phyloP scores from a whole-genome alignment of 2,888 invertebrate species.

The Halocaridina rubra region DNA sequence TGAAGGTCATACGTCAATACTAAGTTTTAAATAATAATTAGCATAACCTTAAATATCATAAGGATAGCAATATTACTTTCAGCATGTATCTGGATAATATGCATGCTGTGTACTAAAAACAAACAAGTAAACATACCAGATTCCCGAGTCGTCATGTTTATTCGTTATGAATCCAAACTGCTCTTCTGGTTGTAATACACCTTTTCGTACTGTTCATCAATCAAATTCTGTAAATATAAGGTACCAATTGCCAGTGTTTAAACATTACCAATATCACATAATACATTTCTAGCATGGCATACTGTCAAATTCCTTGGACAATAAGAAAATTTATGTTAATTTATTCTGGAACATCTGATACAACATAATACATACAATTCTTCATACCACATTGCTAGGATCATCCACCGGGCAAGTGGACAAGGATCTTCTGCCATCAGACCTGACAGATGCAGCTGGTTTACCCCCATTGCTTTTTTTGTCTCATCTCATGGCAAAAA shows the following conservation, averaged over 20 bases:
- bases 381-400: too few species aligned
- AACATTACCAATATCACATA: neutral
- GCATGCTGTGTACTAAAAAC: neutral
- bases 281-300: neutral
- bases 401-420: too few species aligned
- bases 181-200: constrained; percentile 60
- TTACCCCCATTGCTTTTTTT: too few species aligned
- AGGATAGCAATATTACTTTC: too few species aligned
- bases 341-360: neutral
- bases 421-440: too few species aligned
- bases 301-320: neutral
- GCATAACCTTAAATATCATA: too few species aligned
- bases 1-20: too few species aligned
- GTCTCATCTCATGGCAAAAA: too few species aligned
- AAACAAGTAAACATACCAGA: constrained; percentile 43
- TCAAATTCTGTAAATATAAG: constrained; percentile 31
- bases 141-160: constrained; percentile 63
- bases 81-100: too few species aligned
- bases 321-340: neutral
- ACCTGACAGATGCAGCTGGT: too few species aligned
- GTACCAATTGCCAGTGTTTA: neutral
- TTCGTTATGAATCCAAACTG: constrained; percentile 16
- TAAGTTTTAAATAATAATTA: too few species aligned
- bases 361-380: neutral
- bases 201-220: constrained; percentile 63